Percentiles rank a stretch among this genome's conserved stretches.
Conservation (phyloP, 2,113 vertebrate species). For the Centropristis striata region DNA sequence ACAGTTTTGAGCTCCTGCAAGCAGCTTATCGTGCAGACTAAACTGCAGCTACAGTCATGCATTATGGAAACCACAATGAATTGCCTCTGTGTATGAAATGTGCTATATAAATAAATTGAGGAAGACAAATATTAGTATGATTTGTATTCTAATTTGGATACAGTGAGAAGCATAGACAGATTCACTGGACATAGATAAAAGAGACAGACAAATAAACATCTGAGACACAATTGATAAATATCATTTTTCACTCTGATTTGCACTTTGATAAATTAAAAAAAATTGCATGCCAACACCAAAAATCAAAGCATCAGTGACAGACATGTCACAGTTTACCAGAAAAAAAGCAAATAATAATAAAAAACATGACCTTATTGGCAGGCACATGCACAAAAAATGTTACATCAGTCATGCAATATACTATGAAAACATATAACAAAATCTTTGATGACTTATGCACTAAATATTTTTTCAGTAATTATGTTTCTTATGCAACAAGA, state of each 20-base stretch:
- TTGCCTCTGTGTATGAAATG: neutral
- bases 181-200: neutral
- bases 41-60: neutral
- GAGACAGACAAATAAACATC: neutral
- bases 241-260: neutral
- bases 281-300: neutral
- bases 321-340: neutral
- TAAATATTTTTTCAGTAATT: neutral
- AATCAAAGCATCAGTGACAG: neutral
- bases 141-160: neutral
- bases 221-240: neutral
- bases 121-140: neutral
- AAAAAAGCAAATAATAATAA: neutral
- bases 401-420: neutral
- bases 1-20: neutral
- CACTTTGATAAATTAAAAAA: neutral
- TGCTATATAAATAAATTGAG: neutral
- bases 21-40: neutral
- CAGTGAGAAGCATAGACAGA: neutral
- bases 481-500: neutral
- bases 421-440: neutral
- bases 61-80: conserved; percentile 5
- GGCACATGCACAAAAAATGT: neutral
- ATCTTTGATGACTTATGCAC: neutral
- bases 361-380: neutral